These are phyloP conservation scores for Diacarnus erythraeanus DNA, from an alignment of 37 sponge, comb jelly and placozoan genomes.

Conservation along the genomic window DNA sequence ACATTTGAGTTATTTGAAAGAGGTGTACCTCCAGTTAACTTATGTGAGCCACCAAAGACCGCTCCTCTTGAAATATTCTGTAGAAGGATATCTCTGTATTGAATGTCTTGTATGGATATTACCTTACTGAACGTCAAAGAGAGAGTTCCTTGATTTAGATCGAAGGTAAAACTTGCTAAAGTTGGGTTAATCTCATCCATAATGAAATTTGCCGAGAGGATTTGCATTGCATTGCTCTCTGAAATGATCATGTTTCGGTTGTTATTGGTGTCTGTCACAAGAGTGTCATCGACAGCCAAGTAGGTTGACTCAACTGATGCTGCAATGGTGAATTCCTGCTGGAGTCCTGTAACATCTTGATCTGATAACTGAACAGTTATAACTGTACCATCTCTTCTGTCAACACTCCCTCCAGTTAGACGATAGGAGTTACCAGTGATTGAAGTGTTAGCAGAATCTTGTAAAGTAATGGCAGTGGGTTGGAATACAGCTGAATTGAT, in stretches of 20 bases:
- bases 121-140: conserved; percentile 75
- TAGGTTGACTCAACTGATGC: conserved; percentile 46
- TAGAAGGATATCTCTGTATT: conserved; percentile 51
- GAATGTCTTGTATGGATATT: conserved; percentile 51
- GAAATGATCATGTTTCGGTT: conserved; percentile 33
- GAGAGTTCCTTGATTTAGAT: conserved; percentile 73
- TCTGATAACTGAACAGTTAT: conserved; percentile 41
- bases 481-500: conserved; percentile 37
- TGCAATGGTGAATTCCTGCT: conserved; percentile 49
- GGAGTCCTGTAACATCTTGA: conserved; percentile 57
- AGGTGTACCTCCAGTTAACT: conserved; percentile 55
- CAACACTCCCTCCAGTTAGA: conserved; percentile 42
- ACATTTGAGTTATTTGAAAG: conserved; percentile 43
- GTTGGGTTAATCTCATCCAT: conserved; percentile 55
- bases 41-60: conserved; percentile 9
- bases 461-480: conserved; percentile 45
- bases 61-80: conserved; percentile 24
- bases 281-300: conserved; percentile 29
- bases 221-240: conserved; percentile 31
- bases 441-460: conserved; percentile 33
- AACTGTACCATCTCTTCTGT: conserved; percentile 35
- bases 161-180: conserved; percentile 57
- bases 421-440: conserved; percentile 25
- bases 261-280: conserved; percentile 64
- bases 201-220: conserved; percentile 25